Evolutionary conservation across 2,888 invertebrate species (phyloP).

Genomic region (Dicyrtoma fusca): DNA sequence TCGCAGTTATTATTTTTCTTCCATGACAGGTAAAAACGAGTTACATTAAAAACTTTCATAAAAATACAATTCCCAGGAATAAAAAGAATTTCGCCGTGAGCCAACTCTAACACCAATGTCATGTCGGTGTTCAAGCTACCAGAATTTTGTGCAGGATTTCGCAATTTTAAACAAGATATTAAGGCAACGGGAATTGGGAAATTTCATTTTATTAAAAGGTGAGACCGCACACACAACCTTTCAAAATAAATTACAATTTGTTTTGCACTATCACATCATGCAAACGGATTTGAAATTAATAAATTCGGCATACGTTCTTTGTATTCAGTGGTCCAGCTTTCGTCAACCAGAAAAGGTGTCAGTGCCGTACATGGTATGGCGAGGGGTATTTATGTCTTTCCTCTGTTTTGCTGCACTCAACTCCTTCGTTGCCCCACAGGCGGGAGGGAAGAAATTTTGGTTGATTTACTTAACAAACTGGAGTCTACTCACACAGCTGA

Average conservation of each 20-base stretch:
- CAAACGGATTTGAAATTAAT: too few relatives aligned
- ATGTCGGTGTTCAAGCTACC: too few relatives aligned
- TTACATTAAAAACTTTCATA: too few relatives aligned
- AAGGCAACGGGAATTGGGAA: background rate
- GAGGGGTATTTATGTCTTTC: background rate
- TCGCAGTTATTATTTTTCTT: too few relatives aligned
- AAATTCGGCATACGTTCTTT: background rate
- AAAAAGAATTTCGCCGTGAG: too few relatives aligned
- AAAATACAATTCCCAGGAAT: too few relatives aligned
- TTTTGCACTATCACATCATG: background rate
- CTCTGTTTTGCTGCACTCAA: background rate
- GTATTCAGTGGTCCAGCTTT: background rate
- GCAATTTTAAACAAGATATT: background rate
- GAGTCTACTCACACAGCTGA: background rate
- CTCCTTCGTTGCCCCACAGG: background rate
- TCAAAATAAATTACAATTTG: background rate
- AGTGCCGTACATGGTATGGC: background rate
- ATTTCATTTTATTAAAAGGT: constrained; percentile 2
- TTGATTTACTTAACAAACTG: constrained; percentile 13
- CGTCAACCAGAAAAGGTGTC: background rate
- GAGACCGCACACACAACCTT: background rate
- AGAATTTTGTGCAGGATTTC: too few relatives aligned
- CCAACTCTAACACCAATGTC: too few relatives aligned
- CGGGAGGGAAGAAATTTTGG: background rate
- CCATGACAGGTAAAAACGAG: too few relatives aligned